Base-by-base conservation (phyloP, 2,113 vertebrate species). In the Turnix velox region DNA sequence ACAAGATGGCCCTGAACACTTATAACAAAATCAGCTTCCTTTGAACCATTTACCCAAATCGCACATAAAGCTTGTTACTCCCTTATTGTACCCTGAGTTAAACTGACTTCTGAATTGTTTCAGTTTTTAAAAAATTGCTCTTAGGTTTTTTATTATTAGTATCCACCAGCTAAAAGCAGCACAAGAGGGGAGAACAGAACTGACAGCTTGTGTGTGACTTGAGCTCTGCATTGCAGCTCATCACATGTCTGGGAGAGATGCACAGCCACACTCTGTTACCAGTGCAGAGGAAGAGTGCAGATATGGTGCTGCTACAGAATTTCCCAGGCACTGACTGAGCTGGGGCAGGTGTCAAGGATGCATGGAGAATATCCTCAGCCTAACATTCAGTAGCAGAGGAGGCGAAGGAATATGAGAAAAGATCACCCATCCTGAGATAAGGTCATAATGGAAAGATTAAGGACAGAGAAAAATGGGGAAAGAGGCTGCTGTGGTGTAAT, bases 241-340 rank as follows among this genome's bases (percentile, higher is more conserved):
- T 39, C 48, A 65, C 4, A 3, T 22, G 10, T 61, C 23, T 18
- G 55, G 40, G 67, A 69, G 54, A 77, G n/a, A 83, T 67, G 46
- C 27, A 43, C 0, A 1, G 37, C 69, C 65, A 63, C 37, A 17
- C 9, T 63, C 20, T 0, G 4, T 35, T 55, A 78, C 39, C 42
- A 31, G 31, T 19, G 37, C 9, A 20, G 54, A 55, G 49, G 55
- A 86, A 77, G 22, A 62, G 49, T 11, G 9, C 23, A 14, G n/a
- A 20, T 25, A 25, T 14, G 16, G 23, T 40, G 15, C 5, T 77
- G 59, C 7, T 76, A 65, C 7, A 84, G 35, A 73, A 54, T 77
- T 57, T 48, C 45, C 43, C 22, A 63, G 75, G 43, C 16, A 14
- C 10, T 48, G 63, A 37, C 51, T 49, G 57, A 71, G 30, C 2